Evolutionary conservation across 2,113 vertebrate species (phyloP).

Genomic region (Eudyptes chrysolophus): DNA sequence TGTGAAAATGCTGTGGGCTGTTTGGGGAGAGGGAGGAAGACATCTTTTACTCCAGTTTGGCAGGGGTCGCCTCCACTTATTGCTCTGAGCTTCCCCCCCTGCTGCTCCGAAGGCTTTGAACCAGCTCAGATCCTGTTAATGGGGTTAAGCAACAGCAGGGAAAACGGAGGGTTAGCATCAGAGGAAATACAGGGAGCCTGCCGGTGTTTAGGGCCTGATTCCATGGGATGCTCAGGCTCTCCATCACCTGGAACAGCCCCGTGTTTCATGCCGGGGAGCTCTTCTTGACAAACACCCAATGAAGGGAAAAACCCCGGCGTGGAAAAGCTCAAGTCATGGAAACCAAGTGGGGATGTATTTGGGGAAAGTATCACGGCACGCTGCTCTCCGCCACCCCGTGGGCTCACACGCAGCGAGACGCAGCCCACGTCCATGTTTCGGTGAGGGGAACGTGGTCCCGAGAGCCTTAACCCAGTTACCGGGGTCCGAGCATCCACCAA

Average conservation of each 20-base stretch:
- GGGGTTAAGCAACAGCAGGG: background rate
- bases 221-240: background rate
- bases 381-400: background rate
- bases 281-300: background rate
- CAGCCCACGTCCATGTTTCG: fast-evolving
- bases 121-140: background rate
- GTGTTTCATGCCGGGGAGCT: fast-evolving
- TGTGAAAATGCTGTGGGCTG: slow-evolving; percentile 3
- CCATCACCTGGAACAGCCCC: background rate
- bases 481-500: fast-evolving
- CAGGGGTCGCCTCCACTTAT: background rate
- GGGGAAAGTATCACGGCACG: fast-evolving
- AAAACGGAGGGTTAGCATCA: background rate
- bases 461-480: fast-evolving
- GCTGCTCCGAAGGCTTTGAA: slow-evolving; percentile 47
- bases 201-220: background rate
- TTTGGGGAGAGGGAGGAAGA: background rate
- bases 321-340: fast-evolving
- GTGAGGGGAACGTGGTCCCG: fast-evolving
- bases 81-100: slow-evolving; percentile 24
- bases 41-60: slow-evolving; percentile 21
- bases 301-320: fast-evolving
- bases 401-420: background rate
- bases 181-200: background rate
- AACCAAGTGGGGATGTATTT: fast-evolving